Evolutionary conservation across 37 sponge, comb jelly and placozoan species (phyloP), one percentile per base, ranked within the genome.

Genomic region (Cladorhizidae sp.): DNA sequence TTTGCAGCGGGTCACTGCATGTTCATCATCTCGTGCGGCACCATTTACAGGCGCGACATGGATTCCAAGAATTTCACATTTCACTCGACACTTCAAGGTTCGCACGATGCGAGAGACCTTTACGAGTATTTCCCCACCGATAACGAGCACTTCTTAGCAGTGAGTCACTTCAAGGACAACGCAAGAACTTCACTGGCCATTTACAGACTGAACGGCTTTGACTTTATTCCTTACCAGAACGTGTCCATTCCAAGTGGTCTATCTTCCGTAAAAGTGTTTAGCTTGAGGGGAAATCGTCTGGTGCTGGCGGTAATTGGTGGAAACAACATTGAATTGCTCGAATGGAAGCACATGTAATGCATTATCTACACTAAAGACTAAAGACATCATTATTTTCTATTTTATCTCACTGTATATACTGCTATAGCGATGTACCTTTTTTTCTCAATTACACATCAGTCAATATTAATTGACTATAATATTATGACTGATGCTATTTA

Each of bases 181-280:
- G 39, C 3, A 56, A 56, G 22, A 8, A 20, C n/a, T 75, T 8
- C n/a, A 0, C 20, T 75, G 1, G 37, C 49, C 57, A 14, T 75
- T 14, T 29, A 75, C 57, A 75, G 40, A 39, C 57, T 75, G 75
- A 51, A 56, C 1, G 75, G 75, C 3, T 45, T 36, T 29, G n/a
- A 56, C n/a, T 37, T 75, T 29, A 6, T 75, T 9, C 57, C 26
- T 18, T 49, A 57, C 14, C 75, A 75, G 75, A 25, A 26, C 23
- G 37, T 75, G 6, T 29, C 75, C 31, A 57, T 36, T 31, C 75
- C 58, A 8, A 56, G 58, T 63, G 2, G 35, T 35, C 12, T 17
- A 7, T 17, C 36, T 28, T 65, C 36, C 26, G 2, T 65, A 2
- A 28, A 65, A 15, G 31, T 33, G 31, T 65, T 65, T 2, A 14